Percentiles rank a stretch among this genome's conserved stretches.
Evolutionary conservation across 2,888 invertebrate species (phyloP).

Genomic region (Drosophila nigricruria): DNA sequence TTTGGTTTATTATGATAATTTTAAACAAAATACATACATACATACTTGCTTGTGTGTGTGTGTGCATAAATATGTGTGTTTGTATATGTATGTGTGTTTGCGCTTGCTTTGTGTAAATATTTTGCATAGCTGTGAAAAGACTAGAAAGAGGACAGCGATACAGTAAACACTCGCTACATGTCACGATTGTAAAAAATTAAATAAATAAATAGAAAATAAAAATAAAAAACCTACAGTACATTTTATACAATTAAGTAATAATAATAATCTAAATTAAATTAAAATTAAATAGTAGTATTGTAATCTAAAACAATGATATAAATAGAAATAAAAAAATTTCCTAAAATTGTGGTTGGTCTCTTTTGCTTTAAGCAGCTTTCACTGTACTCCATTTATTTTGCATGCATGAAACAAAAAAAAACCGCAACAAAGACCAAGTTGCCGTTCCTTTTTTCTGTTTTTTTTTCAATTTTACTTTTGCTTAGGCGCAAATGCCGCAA

Average conservation of each 20-base stretch:
- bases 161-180: background rate
- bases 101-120: conserved; percentile 38
- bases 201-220: background rate
- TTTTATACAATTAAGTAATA: background rate
- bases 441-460: conserved; percentile 27
- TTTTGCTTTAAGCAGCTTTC: background rate
- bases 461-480: conserved; percentile 34
- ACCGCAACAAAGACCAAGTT: conserved; percentile 53
- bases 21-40: conserved; percentile 16
- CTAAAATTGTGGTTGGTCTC: background rate
- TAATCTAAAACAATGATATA: background rate
- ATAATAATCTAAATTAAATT: background rate
- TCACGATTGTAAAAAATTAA: background rate
- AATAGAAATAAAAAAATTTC: background rate
- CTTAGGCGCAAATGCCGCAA: conserved; percentile 61
- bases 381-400: conserved; percentile 58
- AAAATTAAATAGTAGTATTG: background rate
- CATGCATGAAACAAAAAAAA: conserved; percentile 38
- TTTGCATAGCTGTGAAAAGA: conserved; percentile 41
- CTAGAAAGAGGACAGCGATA: conserved; percentile 40
- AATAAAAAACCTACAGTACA: background rate
- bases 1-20: conserved; percentile 49
- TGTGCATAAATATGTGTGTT: conserved; percentile 13
- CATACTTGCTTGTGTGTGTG: conserved; percentile 15
- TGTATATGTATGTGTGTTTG: conserved; percentile 34